Evolutionary conservation across 2,888 invertebrate genomes (phyloP), one percentile per base, ranked within the genome.

Genomic region (Agrochola circellaris): DNA sequence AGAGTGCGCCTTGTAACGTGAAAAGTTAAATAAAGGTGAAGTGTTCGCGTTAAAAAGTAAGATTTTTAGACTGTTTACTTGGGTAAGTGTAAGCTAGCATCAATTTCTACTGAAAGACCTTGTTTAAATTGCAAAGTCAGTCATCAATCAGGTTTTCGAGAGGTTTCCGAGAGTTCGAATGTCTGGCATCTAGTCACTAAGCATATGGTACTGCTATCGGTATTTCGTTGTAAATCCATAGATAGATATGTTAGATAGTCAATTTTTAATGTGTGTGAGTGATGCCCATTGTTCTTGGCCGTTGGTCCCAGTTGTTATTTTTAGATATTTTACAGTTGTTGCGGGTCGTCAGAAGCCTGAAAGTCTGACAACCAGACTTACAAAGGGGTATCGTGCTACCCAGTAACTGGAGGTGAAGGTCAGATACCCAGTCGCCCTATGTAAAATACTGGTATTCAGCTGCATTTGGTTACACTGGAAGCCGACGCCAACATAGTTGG

Each of bases 61-160:
- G 83, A 69, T 78, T 82, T 77, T 80, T 64, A n/a, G 17, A 48
- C 62, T 51, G 15, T 30, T n/a, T 30, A 38, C 3, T 78, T 56
- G 17, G 17, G 3, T n/a, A 3, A 54, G 20, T 42, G 42, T 15
- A 4, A 13, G 15, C 6, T 26, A 26, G 48, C 20, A 42, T 17
- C 26, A 7, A 73, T 62, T 45, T 64, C 26, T 69, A 26, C 11
- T 23, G 26, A 69, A 58, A 23, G 0, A 2, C 13, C 23, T 45
- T 64, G 20, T 48, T n/a, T 48, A 17, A 34, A 73, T n/a, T 45
- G 11, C 7, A 30, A 38, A 72, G 1, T 38, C 9, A 51, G 23
- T n/a, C n/a, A 66, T 13, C 13, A 23, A 30, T 20, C 23, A 9
- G 11, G 42, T 42, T 42, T 42, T 42, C 42, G 11, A 42, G 42